A percentile compares a stretch with the other conserved stretches of the same genome.
These are phyloP conservation scores for Alca torda DNA, from an alignment of 2,797 vertebrate species.

Conservation along the genomic window DNA sequence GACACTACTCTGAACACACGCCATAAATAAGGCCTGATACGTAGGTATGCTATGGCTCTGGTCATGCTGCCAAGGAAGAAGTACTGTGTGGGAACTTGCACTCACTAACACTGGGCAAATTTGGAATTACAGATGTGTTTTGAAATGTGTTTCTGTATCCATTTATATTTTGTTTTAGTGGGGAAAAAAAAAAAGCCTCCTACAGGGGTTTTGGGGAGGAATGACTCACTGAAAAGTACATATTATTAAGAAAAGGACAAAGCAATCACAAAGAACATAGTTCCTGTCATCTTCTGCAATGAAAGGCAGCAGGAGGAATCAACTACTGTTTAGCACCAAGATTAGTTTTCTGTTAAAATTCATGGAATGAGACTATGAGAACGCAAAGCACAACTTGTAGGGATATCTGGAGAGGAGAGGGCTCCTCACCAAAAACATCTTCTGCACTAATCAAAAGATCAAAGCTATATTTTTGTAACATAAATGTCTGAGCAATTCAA, in stretches of 20 bases:
- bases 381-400: background rate
- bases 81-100: background rate
- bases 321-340: background rate
- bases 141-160: background rate
- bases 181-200: background rate
- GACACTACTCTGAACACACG: background rate
- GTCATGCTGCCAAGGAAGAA: background rate
- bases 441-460: background rate
- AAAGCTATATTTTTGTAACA: background rate
- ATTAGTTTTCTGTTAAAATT: background rate
- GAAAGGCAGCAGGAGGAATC: background rate
- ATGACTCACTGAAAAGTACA: background rate
- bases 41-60: background rate
- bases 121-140: background rate
- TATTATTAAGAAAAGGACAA: background rate
- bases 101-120: background rate
- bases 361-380: background rate
- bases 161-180: background rate
- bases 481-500: background rate
- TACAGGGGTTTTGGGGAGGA: background rate
- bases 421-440: background rate
- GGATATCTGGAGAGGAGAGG: background rate
- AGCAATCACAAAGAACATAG: background rate
- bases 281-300: background rate
- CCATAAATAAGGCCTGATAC: background rate